Conservation (phyloP, 2,113 vertebrate species). For the Lepus timidus region DNA sequence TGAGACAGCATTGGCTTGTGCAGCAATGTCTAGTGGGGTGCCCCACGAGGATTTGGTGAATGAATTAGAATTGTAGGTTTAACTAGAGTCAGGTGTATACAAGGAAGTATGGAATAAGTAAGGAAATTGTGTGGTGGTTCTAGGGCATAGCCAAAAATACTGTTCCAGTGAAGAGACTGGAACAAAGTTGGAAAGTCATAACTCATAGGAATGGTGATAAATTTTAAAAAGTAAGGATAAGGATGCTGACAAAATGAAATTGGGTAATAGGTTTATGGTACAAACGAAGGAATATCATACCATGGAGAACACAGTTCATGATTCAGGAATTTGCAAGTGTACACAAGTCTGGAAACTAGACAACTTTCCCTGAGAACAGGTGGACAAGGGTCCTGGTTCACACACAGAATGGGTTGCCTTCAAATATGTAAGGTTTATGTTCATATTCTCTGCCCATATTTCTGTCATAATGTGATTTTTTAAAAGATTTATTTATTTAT, state of each 20-base stretch:
- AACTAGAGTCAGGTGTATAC: slow-evolving; percentile 18
- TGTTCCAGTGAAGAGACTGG: neutral
- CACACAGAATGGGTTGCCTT: neutral
- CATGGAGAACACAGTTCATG: neutral
- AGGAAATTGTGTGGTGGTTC: neutral
- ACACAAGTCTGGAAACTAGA: neutral
- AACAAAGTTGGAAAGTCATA: slow-evolving; percentile 27
- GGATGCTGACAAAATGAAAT: neutral
- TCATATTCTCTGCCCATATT: neutral
- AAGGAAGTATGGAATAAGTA: neutral
- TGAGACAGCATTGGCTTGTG: neutral
- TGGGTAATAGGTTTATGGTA: neutral
- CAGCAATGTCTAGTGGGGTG: neutral
- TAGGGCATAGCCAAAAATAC: neutral
- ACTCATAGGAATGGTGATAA: neutral
- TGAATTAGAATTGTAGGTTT: neutral
- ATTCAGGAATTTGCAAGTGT: neutral
- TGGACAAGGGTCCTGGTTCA: neutral
- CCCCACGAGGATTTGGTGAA: neutral
- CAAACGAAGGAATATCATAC: neutral
- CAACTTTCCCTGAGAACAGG: neutral
- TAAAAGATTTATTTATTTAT: neutral
- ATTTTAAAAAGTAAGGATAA: neutral
- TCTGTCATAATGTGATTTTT: neutral
- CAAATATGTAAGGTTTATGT: too few species aligned